Evolutionary conservation across 2,888 invertebrate genomes (phyloP).

Genomic region (Phytoseiulus persimilis): DNA sequence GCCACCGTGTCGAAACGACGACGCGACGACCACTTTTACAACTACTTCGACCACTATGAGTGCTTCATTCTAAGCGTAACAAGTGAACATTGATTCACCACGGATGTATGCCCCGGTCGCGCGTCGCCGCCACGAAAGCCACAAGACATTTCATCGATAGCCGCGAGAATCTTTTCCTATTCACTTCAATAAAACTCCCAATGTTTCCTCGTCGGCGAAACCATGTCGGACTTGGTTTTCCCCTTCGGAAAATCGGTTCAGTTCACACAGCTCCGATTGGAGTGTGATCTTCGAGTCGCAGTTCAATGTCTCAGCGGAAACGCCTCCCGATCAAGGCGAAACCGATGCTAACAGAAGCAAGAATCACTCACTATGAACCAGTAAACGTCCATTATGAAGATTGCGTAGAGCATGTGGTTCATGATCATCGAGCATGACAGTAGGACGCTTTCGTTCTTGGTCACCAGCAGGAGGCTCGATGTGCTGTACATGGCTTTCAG

Average conservation of each 20-base stretch:
- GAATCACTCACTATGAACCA: constrained; percentile 21
- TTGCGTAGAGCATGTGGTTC: constrained; percentile 29
- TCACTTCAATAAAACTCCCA: background rate
- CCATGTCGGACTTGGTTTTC: background rate
- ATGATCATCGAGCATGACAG: constrained; percentile 18
- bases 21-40: background rate
- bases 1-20: background rate
- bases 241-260: background rate
- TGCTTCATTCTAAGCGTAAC: background rate
- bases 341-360: background rate
- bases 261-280: too few relatives aligned
- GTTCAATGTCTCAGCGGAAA: too few relatives aligned
- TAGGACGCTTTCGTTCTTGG: background rate
- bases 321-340: too few relatives aligned
- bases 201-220: background rate
- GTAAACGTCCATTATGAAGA: constrained; percentile 35
- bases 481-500: constrained; percentile 30
- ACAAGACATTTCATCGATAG: background rate
- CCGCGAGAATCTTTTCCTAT: background rate
- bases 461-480: constrained; percentile 9
- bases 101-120: background rate
- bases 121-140: background rate
- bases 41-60: background rate
- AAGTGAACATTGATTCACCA: background rate
- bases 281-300: too few relatives aligned